Conservation (phyloP, 2,888 invertebrate species). For the Silvanus unidentatus region DNA sequence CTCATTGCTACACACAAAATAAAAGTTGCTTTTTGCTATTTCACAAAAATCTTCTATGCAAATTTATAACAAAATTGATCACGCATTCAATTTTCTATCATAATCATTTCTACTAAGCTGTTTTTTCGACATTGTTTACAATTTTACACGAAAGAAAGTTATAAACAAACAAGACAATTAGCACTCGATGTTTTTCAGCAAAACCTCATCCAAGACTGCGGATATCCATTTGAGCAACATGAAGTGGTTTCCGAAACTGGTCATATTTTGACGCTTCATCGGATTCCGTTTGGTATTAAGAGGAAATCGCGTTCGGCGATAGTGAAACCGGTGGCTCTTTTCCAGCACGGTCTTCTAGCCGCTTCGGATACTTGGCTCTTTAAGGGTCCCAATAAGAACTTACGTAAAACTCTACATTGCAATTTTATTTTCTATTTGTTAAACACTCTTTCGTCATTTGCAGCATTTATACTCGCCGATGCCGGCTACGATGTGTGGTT, state of each 20-base stretch:
- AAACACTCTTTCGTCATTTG: conserved; percentile 5
- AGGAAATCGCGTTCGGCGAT: conserved; percentile 10
- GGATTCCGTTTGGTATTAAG: conserved; percentile 49
- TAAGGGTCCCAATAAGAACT: conserved; percentile 48
- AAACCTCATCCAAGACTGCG: conserved; percentile 40
- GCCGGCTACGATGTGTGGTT: conserved; percentile 54
- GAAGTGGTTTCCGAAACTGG: conserved; percentile 50
- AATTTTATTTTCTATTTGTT: conserved; percentile 5
- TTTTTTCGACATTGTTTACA: too few relatives aligned
- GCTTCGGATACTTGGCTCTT: conserved; percentile 53
- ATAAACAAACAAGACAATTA: too few relatives aligned
- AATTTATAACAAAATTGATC: too few relatives aligned
- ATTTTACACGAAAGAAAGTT: too few relatives aligned
- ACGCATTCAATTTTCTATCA: too few relatives aligned
- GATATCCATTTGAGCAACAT: conserved; percentile 46
- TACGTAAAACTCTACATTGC: conserved; percentile 42
- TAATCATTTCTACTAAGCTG: too few relatives aligned
- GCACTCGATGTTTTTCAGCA: conserved; percentile 33
- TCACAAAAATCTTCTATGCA: too few relatives aligned
- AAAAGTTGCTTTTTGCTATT: too few relatives aligned
- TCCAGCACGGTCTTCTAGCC: conserved; percentile 53
- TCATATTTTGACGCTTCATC: conserved; percentile 51
- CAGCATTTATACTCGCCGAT: conserved; percentile 46
- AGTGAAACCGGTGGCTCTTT: conserved; percentile 40
- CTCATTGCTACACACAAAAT: too few relatives aligned